phyloP scores from a whole-genome alignment of 2,113 vertebrate genomes.

The Zeus faber region DNA sequence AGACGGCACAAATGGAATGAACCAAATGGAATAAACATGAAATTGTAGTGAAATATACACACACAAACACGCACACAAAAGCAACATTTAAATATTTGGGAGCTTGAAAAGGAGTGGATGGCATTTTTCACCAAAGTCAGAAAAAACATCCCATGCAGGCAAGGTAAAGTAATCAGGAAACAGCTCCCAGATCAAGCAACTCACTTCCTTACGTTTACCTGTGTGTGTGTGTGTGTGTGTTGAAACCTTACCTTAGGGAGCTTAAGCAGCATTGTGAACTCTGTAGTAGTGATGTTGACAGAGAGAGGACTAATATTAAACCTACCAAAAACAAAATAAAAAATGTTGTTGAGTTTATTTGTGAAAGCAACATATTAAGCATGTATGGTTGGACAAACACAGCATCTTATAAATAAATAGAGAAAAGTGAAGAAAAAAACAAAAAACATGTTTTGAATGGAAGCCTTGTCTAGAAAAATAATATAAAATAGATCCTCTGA shows the following conservation, averaged over 20 bases:
- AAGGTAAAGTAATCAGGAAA: too few relatives aligned
- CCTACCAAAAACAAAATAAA: constrained; percentile 75
- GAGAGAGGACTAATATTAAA: constrained; percentile 82
- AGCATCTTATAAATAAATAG: neutral
- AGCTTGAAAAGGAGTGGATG: too few relatives aligned
- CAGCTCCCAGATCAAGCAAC: too few relatives aligned
- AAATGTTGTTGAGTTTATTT: neutral
- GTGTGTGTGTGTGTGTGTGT: neutral
- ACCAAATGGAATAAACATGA: too few relatives aligned
- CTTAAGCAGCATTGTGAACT: constrained; percentile 82
- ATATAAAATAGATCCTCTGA: neutral
- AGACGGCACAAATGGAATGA: too few relatives aligned
- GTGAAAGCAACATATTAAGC: neutral
- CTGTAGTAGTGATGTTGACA: constrained; percentile 86
- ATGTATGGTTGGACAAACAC: neutral
- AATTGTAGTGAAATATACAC: too few relatives aligned
- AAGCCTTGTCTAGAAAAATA: neutral
- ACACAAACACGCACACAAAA: too few relatives aligned
- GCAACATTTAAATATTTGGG: too few relatives aligned
- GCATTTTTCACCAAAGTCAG: too few relatives aligned
- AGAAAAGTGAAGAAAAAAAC: neutral
- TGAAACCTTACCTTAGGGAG: constrained; percentile 52
- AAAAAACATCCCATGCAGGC: too few relatives aligned
- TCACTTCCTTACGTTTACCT: too few relatives aligned
- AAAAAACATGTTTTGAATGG: too few relatives aligned